phyloP scores from a whole-genome alignment of 2,797 vertebrate genomes.

The Ambastaia sidthimunki region DNA sequence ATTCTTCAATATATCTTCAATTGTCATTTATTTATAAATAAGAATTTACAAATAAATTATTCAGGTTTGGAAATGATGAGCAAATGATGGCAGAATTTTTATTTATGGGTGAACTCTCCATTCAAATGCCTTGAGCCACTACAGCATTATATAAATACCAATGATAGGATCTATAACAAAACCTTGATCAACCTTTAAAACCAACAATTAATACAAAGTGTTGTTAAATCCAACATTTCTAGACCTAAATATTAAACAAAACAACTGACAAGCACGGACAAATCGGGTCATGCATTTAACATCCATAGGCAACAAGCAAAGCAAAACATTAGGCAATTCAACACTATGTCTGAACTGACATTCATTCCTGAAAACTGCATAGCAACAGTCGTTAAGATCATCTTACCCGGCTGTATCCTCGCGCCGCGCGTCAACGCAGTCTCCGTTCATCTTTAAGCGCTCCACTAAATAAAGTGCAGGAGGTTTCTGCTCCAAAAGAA shows the following conservation, averaged over 20 bases:
- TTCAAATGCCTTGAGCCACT: not conserved
- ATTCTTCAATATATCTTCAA: no score
- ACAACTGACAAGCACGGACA: not conserved
- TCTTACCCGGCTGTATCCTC: conserved; percentile 69
- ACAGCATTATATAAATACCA: no score
- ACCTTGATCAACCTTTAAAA: no score
- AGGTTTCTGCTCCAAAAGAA: not conserved
- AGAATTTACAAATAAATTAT: no score
- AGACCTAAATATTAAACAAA: no score
- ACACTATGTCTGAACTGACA: not conserved
- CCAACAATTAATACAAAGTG: no score
- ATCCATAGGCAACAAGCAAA: not conserved
- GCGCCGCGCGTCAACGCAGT: conserved; percentile 68
- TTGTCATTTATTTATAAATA: no score
- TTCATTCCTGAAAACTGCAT: not conserved
- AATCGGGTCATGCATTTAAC: not conserved
- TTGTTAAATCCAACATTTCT: no score
- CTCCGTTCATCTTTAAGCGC: conserved; percentile 51
- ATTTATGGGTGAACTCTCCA: not conserved
- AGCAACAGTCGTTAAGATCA: conserved; percentile 37
- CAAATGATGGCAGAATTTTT: not conserved
- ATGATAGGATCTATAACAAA: not conserved
- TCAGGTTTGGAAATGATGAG: no score
- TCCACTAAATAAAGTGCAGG: conserved; percentile 19
- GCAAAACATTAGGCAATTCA: not conserved